phyloP scores from a whole-genome alignment of 23 tunicate species.

The Oikopleura dioica region DNA sequence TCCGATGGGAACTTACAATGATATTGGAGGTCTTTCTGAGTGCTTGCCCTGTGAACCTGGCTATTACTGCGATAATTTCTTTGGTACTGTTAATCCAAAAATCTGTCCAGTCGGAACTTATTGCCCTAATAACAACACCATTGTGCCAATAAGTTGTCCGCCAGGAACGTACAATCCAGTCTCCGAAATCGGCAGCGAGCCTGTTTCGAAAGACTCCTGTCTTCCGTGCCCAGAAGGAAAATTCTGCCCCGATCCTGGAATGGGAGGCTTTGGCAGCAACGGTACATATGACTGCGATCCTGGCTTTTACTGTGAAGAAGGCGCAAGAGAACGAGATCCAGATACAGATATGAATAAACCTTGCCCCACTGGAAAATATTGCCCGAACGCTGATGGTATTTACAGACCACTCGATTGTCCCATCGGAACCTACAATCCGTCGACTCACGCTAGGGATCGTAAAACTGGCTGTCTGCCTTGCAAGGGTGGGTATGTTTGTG shows the following conservation, averaged over 20 bases:
- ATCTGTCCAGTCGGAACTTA: background rate
- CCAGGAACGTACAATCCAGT: slow-evolving; percentile 55
- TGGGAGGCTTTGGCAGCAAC: too few relatives aligned
- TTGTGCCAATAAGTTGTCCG: slow-evolving; percentile 26
- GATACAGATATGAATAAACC: background rate
- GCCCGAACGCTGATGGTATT: background rate
- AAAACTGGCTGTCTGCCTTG: slow-evolving; percentile 64
- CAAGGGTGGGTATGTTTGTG: slow-evolving; percentile 24
- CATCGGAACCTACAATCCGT: background rate
- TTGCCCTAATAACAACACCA: background rate
- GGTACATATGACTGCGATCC: background rate
- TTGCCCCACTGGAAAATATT: background rate
- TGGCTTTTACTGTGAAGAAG: background rate
- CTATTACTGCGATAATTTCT: background rate
- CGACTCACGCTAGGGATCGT: background rate
- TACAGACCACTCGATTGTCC: background rate
- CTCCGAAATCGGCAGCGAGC: background rate
- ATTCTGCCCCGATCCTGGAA: background rate
- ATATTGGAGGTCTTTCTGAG: background rate
- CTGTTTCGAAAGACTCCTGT: background rate
- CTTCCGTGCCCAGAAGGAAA: background rate
- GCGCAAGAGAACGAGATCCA: background rate
- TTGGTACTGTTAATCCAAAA: background rate
- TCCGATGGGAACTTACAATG: background rate
- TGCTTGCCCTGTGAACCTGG: background rate